Evolutionary conservation across 1,140 invertebrate genomes (phyloP).

Genomic region (Phthorimaea operculella): DNA sequence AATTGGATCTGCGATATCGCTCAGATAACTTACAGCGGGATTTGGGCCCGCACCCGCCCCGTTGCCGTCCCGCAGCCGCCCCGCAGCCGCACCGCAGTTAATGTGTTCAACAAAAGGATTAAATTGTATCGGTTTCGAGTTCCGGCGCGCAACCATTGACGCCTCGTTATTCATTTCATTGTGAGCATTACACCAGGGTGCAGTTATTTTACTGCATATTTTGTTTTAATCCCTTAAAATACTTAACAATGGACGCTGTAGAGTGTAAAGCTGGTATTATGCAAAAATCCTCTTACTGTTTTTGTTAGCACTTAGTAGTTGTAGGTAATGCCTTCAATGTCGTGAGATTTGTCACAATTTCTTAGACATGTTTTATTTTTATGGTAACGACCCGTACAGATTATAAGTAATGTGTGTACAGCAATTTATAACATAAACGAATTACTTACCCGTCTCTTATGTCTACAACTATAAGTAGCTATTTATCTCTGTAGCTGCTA

Average conservation of each 20-base stretch:
- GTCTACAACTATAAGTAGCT: neutral
- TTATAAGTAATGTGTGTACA: too few relatives aligned
- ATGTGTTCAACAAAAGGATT: neutral
- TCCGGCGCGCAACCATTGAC: slow-evolving; percentile 20
- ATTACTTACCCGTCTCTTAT: neutral
- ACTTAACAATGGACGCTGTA: too few relatives aligned
- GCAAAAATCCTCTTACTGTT: too few relatives aligned
- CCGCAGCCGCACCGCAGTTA: neutral
- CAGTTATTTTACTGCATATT: neutral
- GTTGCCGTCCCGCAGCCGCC: neutral
- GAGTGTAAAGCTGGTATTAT: too few relatives aligned
- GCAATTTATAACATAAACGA: too few relatives aligned
- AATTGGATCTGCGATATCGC: slow-evolving; percentile 1
- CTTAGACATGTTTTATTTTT: too few relatives aligned
- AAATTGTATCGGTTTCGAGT: slow-evolving; percentile 7
- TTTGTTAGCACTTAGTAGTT: too few relatives aligned
- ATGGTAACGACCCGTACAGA: too few relatives aligned
- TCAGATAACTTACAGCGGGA: neutral
- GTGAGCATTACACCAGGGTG: neutral
- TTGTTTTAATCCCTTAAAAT: too few relatives aligned
- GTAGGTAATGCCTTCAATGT: too few relatives aligned
- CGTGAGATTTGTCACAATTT: too few relatives aligned
- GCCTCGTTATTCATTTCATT: neutral
- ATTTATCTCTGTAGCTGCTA: neutral
- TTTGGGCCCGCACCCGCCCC: too few relatives aligned